Evolutionary conservation across 2,113 vertebrate genomes (phyloP), one percentile per base, ranked within the genome.

Genomic region (Actenoides lindsayi): DNA sequence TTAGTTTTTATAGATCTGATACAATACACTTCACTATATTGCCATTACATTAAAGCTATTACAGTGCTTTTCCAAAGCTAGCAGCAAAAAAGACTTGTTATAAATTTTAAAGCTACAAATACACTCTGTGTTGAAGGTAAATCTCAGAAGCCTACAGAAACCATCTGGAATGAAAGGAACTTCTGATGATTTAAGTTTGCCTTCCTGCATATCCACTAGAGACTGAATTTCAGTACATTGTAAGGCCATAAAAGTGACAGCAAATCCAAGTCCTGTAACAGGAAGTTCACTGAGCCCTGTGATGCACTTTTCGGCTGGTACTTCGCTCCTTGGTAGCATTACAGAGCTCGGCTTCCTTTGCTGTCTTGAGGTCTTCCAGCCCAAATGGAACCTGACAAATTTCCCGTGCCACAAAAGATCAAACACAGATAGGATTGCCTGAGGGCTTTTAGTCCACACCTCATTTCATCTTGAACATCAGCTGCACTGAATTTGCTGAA

Each of bases 121-220:
- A 68, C 13, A 76, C 14, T 64, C 41, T 70, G 2, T 35, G 28
- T 31, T 78, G 65, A 95, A 87, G 81, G 67, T 76, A 95, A 91
- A 60, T 82, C 65, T 93, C 50, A 92, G 87, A 92, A 90, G 33
- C 44, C 83, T 64, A 82, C 33, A 90, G 77, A 93, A 95, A 94
- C 83, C 80, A 87, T 85, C 59, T 92, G 92, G 87, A 95, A 93
- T 88, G 75, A 77, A 90, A 82, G 41, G 79, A 95, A 90, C 79
- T 88, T 85, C 81, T 2, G n/a, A 91, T 93, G 94, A 96, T 95
- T 95, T 96, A 96, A 93, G 71, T 95, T 93, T 96, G 87, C 64
- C 86, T 94, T 96, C 96, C 93, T 96, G 92, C 35, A 67, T 94
- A 95, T 80, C 92, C 96, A 86, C 94, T 93, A 59, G 96, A 93